Conservation (phyloP, 2,888 invertebrate genomes). For the Nomada fucata region DNA sequence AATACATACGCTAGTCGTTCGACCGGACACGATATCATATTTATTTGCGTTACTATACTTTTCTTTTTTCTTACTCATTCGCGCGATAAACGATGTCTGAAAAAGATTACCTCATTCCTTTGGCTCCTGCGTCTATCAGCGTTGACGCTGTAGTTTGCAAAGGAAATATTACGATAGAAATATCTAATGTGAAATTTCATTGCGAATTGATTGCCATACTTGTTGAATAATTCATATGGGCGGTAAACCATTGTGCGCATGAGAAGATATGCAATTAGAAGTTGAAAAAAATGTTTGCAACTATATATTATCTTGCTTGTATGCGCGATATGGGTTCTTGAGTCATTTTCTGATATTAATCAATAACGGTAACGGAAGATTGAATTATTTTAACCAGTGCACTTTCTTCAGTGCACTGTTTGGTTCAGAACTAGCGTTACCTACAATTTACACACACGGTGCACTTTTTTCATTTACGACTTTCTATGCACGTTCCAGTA, state of each 20-base stretch:
- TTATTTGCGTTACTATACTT: conserved; percentile 34
- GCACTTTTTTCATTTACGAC: conserved; percentile 51
- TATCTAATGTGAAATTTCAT: background rate
- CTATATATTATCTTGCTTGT: background rate
- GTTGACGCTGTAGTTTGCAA: background rate
- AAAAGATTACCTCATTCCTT: conserved; percentile 30
- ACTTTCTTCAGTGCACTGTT: background rate
- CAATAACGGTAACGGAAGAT: background rate
- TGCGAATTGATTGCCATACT: background rate
- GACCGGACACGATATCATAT: conserved; percentile 40
- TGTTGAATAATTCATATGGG: conserved; percentile 17
- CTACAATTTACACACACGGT: conserved; percentile 35
- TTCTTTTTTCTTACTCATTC: conserved; percentile 6
- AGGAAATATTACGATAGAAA: conserved; percentile 4
- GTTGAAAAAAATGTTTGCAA: background rate
- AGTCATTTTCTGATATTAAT: background rate
- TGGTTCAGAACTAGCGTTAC: conserved; percentile 2
- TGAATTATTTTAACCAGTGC: background rate
- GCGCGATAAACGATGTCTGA: conserved; percentile 50
- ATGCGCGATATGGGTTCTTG: background rate
- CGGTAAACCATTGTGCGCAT: background rate
- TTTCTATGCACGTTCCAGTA: conserved; percentile 61
- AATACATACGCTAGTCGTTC: conserved; percentile 47
- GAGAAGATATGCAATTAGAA: background rate
- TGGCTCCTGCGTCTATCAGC: conserved; percentile 13